Conservation (phyloP, 2,797 vertebrate species). For the Coregonus sp. region DNA sequence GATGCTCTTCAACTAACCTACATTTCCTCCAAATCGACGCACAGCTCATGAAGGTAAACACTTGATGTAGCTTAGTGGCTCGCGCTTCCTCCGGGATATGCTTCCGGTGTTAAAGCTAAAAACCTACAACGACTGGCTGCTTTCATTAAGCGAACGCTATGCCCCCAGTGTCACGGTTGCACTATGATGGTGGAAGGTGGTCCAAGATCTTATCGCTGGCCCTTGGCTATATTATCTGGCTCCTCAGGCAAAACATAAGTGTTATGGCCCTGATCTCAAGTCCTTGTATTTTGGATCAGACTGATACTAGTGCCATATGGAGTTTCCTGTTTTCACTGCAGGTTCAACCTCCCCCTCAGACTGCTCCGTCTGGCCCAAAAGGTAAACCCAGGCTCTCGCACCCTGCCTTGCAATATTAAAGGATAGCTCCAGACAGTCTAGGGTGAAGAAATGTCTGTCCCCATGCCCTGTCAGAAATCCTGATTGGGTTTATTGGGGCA, state of each 20-base stretch:
- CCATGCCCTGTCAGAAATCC: conserved; percentile 79
- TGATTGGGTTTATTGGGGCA: conserved; percentile 92
- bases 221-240: background rate
- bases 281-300: background rate
- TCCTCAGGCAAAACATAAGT: background rate
- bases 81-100: background rate
- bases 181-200: background rate
- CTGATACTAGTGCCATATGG: background rate
- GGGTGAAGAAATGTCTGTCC: conserved; percentile 89
- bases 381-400: conserved; percentile 4
- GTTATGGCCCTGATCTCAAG: too few species aligned
- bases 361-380: background rate
- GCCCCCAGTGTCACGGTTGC: background rate
- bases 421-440: conserved; percentile 80
- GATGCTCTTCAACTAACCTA: too few species aligned
- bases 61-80: background rate
- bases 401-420: conserved; percentile 55
- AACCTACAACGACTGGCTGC: background rate
- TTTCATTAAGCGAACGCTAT: background rate
- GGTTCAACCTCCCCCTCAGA: background rate
- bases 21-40: background rate
- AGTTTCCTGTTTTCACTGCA: background rate
- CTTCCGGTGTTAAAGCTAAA: background rate
- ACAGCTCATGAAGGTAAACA: background rate
- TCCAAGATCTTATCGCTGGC: background rate